Base-by-base conservation (phyloP, 2,888 invertebrate genomes). In the Drosophila mayaguana region DNA sequence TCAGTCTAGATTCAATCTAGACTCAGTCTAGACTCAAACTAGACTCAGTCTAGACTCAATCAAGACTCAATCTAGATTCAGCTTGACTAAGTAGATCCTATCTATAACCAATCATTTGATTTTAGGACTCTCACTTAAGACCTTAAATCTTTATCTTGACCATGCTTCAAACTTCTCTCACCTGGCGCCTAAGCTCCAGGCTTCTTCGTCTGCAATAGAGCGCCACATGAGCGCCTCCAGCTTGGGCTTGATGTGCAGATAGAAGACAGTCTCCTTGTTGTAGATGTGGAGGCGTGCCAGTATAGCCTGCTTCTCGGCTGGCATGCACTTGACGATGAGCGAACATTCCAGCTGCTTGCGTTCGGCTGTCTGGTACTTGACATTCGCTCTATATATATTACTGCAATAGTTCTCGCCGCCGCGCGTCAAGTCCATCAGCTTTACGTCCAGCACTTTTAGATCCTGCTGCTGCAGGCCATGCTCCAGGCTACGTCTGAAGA, bases 231-330 rank as follows among this genome's bases (percentile, higher is more conserved):
- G 85, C n/a, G 93, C 83, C 65, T 93, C 92, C 72, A 94, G 87
- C 71, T 91, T 91, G 0, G 93, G 93, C 63, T 93, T 91, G 28
- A 93, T 92, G 69, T 91, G 91, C 82, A 90, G 79, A 65, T 82
- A 94, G 91, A 94, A 93, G 57, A 92, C 79, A 3, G 90, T 91
- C 81, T 94, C 94, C 75, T 93, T 93, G 51, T 89, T 91, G 72
- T 93, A 94, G 32, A 93, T 92, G 43, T 93, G 91, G 2, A 93
- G 68, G 2, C 92, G 93, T 71, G 83, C 93, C 63, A 93, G 89
- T 9, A 93, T 90, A 1, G 88, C 85, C 53, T 92, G 92, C 46
- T 94, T 94, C 34, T 90, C 86, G 40, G 82, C 79, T 4, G 92
- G 91, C 90, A 92, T 86, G 59, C 86, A 91, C 60, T 92, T 92